Base-by-base conservation (phyloP, 2,888 invertebrate genomes). In the Eugnorisma glareosa region DNA sequence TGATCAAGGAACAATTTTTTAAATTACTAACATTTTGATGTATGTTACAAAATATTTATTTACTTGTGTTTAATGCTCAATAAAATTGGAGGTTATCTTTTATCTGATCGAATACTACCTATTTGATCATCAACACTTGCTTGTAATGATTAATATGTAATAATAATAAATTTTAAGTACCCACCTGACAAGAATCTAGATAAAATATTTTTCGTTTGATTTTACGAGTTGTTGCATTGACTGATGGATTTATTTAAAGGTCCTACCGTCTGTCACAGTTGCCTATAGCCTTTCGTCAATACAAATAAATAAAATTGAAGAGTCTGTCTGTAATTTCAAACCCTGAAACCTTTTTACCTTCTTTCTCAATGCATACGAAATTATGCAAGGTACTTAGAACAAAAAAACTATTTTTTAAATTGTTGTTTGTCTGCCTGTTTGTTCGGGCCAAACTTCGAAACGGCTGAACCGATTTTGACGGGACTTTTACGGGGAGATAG, bases 91-190 rank as follows among this genome's bases (percentile, higher is more conserved):
- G 88, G 87, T 87, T 88, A 67, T 48, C 37, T 51, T 67, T 84
- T 86, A 86, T 83, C 86, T 86, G 87, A 88, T 88, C 68, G 68
- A 75, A 54, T 57, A 86, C 75, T 80, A 84, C 79, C 70, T 81
- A 79, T 86, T 83, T 76, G 84, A 83, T 88, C 83, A 88, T 88
- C 87, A 84, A 70, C 71, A 70, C 73, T 61, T 72, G 63, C 64
- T 37, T 57, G 48, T 40, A 77, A 59, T 81, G 75, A 86, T 81
- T 81, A 67, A 75, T 86, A 59, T 61, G 61, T 81, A 61, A 70
- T 81, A 74, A 75, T 67, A 74, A 78, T 79, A 67, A 48, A 63
- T 70, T 6, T 69, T 31, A 54, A 73, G 67, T 67, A 57, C 6
- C n/a, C 28, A 73, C 13, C 21, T 85, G 67, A 31, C 37, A 21